These are phyloP conservation scores for Cygnus olor DNA, from an alignment of 2,797 vertebrate species.

Conservation along the genomic window DNA sequence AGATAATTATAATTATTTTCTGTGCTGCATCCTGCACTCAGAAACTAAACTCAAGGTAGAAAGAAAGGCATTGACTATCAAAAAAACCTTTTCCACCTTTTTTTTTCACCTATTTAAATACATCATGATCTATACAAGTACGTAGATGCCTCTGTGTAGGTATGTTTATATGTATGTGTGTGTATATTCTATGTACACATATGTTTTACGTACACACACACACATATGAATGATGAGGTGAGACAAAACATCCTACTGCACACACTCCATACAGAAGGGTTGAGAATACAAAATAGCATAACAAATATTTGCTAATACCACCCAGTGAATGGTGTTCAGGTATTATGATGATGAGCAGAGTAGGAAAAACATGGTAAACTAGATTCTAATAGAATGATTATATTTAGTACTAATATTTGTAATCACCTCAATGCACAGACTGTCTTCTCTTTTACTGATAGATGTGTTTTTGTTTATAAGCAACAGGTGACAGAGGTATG, in stretches of 20 bases:
- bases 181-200: neutral
- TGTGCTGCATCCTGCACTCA: neutral
- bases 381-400: neutral
- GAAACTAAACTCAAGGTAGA: neutral
- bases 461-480: neutral
- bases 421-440: neutral
- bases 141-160: neutral
- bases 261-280: neutral
- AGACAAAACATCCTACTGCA: neutral
- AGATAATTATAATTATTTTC: neutral
- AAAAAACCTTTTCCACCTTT: neutral
- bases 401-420: neutral
- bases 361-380: neutral
- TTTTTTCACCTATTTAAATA: neutral
- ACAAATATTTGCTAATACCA: neutral
- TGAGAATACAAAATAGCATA: neutral
- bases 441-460: neutral
- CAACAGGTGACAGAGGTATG: neutral
- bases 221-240: neutral
- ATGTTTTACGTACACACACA: neutral
- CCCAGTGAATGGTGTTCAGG: neutral
- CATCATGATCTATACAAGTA: fast-evolving
- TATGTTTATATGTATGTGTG: neutral
- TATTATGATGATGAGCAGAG: neutral
- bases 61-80: neutral